Percentiles rank a stretch among this genome's conserved stretches.
Conservation (phyloP, 2,888 invertebrate species). For the Agonopterix subpropinquella region DNA sequence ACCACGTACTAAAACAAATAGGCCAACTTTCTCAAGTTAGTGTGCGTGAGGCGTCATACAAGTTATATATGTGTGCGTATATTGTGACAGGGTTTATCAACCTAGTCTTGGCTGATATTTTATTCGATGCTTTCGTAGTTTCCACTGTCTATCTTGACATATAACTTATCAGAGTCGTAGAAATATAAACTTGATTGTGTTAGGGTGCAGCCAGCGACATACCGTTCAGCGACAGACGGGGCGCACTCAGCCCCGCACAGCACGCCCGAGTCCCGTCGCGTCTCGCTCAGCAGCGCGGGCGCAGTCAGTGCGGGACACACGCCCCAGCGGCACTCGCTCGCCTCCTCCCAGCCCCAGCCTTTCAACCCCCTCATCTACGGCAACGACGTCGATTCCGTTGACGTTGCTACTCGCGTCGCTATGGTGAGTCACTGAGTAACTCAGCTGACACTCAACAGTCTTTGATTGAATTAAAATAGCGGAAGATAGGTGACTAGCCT, state of each 20-base stretch:
- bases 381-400: slow-evolving; percentile 97
- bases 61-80: too few species aligned
- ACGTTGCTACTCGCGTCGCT: slow-evolving; percentile 97
- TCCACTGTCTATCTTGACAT: too few species aligned
- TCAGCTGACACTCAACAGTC: slow-evolving; percentile 27
- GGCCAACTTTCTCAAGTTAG: too few species aligned
- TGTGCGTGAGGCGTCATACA: too few species aligned
- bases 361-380: slow-evolving; percentile 94
- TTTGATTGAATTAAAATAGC: too few species aligned
- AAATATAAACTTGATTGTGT: too few species aligned
- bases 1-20: too few species aligned
- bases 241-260: slow-evolving; percentile 51
- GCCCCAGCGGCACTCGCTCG: slow-evolving; percentile 61
- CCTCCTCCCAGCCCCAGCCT: slow-evolving; percentile 65
- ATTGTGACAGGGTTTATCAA: too few species aligned
- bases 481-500: too few species aligned
- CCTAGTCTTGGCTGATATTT: too few species aligned
- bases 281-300: slow-evolving; percentile 41
- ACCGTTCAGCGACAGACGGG: slow-evolving; percentile 37
- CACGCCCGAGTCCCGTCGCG: slow-evolving; percentile 59
- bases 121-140: too few species aligned
- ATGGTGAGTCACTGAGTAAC: slow-evolving; percentile 86
- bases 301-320: slow-evolving; percentile 44
- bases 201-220: slow-evolving; percentile 52
- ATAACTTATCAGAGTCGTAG: too few species aligned